A percentile compares a stretch with the other conserved stretches of the same genome.
Evolutionary conservation across 2,113 vertebrate genomes (phyloP).

Genomic region (Chaenogobius annularis): DNA sequence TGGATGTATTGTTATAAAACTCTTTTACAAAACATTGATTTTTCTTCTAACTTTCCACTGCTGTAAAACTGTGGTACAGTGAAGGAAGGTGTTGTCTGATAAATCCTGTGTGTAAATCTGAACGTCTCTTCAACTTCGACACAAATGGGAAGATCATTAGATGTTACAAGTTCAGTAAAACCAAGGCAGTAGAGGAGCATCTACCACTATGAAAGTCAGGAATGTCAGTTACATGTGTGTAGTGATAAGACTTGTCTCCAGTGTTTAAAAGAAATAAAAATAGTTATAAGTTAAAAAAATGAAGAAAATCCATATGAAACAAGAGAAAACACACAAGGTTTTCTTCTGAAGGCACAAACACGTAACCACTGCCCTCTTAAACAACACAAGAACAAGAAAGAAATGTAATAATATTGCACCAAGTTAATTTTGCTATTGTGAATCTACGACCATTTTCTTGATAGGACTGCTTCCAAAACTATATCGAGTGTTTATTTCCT

Average conservation of each 20-base stretch:
- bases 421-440: slow-evolving; percentile 48
- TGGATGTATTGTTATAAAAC: slow-evolving; percentile 59
- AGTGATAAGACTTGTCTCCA: slow-evolving; percentile 38
- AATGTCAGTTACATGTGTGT: slow-evolving; percentile 52
- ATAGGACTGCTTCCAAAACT: slow-evolving; percentile 23
- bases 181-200: slow-evolving; percentile 42
- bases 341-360: slow-evolving; percentile 71
- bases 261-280: slow-evolving; percentile 44
- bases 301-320: slow-evolving; percentile 26
- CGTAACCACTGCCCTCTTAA: slow-evolving; percentile 42
- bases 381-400: slow-evolving; percentile 21
- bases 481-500: slow-evolving; percentile 38
- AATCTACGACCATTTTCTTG: slow-evolving; percentile 20
- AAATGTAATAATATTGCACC: slow-evolving; percentile 62
- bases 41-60: slow-evolving; percentile 43
- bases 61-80: slow-evolving; percentile 55
- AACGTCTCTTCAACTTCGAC: slow-evolving; percentile 25
- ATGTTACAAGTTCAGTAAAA: slow-evolving; percentile 30
- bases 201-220: slow-evolving; percentile 44
- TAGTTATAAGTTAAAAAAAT: slow-evolving; percentile 26
- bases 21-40: slow-evolving; percentile 61
- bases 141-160: slow-evolving; percentile 12
- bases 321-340: slow-evolving; percentile 34
- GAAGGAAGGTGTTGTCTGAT: slow-evolving; percentile 52
- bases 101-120: slow-evolving; percentile 32